Percentiles rank a stretch among this genome's conserved stretches.
These are phyloP conservation scores for Adrianichthys oophorus DNA, from an alignment of 2,797 vertebrate genomes.

Conservation along the genomic window DNA sequence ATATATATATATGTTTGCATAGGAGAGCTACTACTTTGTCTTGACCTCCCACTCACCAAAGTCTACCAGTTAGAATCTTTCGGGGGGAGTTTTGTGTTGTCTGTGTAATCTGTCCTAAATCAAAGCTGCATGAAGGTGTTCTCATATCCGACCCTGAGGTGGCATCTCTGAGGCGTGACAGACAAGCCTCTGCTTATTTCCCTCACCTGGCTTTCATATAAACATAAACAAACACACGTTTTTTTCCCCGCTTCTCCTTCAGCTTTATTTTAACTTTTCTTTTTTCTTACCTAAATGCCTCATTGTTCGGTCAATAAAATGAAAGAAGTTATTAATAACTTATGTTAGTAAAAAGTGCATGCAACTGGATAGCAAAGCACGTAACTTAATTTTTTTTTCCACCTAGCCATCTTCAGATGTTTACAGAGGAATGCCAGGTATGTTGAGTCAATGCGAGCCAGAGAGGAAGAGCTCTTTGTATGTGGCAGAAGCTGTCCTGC, in stretches of 20 bases:
- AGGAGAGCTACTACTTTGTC: conserved; percentile 36
- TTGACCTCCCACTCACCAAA: conserved; percentile 29
- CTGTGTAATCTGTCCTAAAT: conserved; percentile 45
- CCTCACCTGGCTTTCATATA: conserved; percentile 17
- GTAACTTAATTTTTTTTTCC: neutral
- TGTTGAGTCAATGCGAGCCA: conserved; percentile 45
- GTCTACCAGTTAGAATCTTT: conserved; percentile 24
- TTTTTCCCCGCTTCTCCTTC: neutral
- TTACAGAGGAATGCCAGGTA: conserved; percentile 61
- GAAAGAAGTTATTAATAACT: no score
- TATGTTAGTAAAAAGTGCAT: neutral
- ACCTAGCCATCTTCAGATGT: neutral
- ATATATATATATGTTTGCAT: no score
- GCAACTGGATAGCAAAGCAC: neutral
- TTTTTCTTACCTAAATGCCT: neutral
- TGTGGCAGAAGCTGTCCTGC: conserved; percentile 55
- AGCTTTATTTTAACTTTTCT: neutral
- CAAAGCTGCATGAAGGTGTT: conserved; percentile 31
- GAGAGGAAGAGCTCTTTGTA: conserved; percentile 47
- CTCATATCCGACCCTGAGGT: conserved; percentile 58
- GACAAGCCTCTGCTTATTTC: conserved; percentile 57
- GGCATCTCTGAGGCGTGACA: conserved; percentile 45
- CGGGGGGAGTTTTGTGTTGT: conserved; percentile 24
- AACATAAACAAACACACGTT: conserved; percentile 13
- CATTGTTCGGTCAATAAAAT: no score